Evolutionary conservation across 2,797 vertebrate genomes (phyloP).

Genomic region (Takifugu rubripes): DNA sequence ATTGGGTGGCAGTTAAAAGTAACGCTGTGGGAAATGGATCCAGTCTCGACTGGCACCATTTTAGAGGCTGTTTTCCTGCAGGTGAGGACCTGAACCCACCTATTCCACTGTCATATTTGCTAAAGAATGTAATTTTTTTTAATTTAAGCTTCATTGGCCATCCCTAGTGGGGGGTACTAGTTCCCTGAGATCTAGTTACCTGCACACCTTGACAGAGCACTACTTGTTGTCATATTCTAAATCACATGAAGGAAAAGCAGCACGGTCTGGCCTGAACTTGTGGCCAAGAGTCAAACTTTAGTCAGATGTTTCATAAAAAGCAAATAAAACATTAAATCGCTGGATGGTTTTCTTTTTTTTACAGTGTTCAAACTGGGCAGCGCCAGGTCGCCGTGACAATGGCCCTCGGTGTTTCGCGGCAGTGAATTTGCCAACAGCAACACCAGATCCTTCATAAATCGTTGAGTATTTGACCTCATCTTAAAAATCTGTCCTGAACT

Average conservation of each 20-base stretch:
- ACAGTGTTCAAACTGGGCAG: not conserved
- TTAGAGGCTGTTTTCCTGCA: conserved; percentile 56
- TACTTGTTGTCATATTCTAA: not conserved
- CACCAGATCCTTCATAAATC: conserved; percentile 30
- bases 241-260: not conserved
- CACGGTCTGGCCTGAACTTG: not conserved
- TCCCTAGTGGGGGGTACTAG: conserved; percentile 47
- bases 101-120: conserved; percentile 46
- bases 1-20: conserved; percentile 64
- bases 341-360: not conserved
- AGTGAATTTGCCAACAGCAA: conserved; percentile 20
- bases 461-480: conserved; percentile 20
- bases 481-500: conserved; percentile 17
- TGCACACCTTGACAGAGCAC: conserved; percentile 14
- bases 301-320: conserved; percentile 4
- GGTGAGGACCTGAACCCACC: conserved; percentile 55
- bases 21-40: conserved; percentile 60
- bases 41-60: conserved; percentile 56
- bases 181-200: conserved; percentile 28
- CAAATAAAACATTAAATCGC: not conserved
- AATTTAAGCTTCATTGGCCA: conserved; percentile 61
- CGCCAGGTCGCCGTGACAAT: not conserved
- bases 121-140: conserved; percentile 31
- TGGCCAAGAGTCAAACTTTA: not conserved
- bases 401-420: not conserved